Conservation (phyloP, 2,797 vertebrate genomes). For the Gobionotothen gibberifrons region DNA sequence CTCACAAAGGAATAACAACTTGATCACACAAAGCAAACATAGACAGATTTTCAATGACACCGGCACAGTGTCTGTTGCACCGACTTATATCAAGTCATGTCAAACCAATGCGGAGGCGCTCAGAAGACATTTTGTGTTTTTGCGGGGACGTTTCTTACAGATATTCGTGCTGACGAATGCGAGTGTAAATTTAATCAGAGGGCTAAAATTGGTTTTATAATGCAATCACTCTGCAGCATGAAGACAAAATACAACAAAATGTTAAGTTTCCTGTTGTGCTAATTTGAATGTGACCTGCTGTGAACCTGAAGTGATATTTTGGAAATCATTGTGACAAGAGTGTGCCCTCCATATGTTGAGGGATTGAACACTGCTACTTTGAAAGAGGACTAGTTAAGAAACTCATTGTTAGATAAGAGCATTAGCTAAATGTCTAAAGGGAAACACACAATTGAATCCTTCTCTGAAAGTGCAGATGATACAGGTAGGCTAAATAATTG, state of each 20-base stretch:
- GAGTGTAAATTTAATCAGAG: slow-evolving; percentile 64
- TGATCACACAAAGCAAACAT: slow-evolving; percentile 77
- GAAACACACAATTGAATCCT: slow-evolving; percentile 59
- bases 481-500: slow-evolving; percentile 70
- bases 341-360: slow-evolving; percentile 52
- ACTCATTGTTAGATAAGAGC: slow-evolving; percentile 38
- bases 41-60: slow-evolving; percentile 77
- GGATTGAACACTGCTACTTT: slow-evolving; percentile 23
- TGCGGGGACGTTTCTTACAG: slow-evolving; percentile 11
- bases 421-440: slow-evolving; percentile 33
- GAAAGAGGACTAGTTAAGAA: slow-evolving; percentile 37
- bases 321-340: slow-evolving; percentile 57
- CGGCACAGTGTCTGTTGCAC: slow-evolving; percentile 65
- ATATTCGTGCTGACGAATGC: slow-evolving; percentile 50
- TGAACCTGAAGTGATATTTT: slow-evolving; percentile 56
- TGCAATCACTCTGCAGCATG: slow-evolving; percentile 47
- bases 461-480: slow-evolving; percentile 56
- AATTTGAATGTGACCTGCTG: slow-evolving; percentile 63
- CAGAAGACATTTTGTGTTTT: slow-evolving; percentile 45
- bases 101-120: slow-evolving; percentile 43
- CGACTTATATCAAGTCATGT: slow-evolving; percentile 70
- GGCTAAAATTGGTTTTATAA: slow-evolving; percentile 61
- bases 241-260: slow-evolving; percentile 43
- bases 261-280: slow-evolving; percentile 54
- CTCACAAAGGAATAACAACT: slow-evolving; percentile 79